Evolutionary conservation across 2,888 invertebrate genomes (phyloP).

Genomic region (Caenorhabditis drosophilae): DNA sequence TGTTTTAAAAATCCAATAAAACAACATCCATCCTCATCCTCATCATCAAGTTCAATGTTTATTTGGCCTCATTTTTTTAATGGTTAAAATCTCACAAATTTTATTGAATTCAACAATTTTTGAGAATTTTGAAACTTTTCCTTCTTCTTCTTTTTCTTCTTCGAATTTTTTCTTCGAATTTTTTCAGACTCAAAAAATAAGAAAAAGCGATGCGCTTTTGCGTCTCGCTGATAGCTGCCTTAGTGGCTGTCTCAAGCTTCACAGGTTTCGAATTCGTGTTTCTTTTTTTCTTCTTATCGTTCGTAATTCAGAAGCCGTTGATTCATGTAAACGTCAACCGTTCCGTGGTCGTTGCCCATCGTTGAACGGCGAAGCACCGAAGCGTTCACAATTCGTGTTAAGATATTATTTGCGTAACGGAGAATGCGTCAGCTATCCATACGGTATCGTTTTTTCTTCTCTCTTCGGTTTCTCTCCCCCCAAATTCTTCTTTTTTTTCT

Average conservation of each 20-base stretch:
- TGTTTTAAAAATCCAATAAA: no score
- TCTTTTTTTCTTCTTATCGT: not conserved
- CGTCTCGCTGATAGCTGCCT: slow-evolving; percentile 38
- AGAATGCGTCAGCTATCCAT: slow-evolving; percentile 69
- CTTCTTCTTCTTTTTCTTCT: not conserved
- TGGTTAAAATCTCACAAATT: not conserved
- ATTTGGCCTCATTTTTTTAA: no score
- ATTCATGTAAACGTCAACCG: slow-evolving; percentile 68
- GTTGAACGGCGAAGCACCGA: slow-evolving; percentile 53
- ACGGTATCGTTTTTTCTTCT: slow-evolving; percentile 50
- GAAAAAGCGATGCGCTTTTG: slow-evolving; percentile 34
- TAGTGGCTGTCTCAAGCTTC: slow-evolving; percentile 22
- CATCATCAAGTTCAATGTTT: no score
- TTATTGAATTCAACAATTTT: not conserved
- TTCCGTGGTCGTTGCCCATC: slow-evolving; percentile 64
- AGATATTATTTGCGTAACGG: slow-evolving; percentile 66
- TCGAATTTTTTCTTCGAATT: slow-evolving; percentile 1
- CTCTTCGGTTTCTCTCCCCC: no score
- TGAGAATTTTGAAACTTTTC: not conserved
- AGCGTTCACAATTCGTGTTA: slow-evolving; percentile 67
- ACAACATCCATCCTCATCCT: no score
- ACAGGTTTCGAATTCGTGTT: not conserved
- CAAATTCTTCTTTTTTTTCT: no score
- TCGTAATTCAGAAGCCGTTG: slow-evolving; percentile 46
- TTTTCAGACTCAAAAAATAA: slow-evolving; percentile 19